Evolutionary conservation across 1,140 invertebrate species (phyloP).

Genomic region (Rhagoletis pomonella): DNA sequence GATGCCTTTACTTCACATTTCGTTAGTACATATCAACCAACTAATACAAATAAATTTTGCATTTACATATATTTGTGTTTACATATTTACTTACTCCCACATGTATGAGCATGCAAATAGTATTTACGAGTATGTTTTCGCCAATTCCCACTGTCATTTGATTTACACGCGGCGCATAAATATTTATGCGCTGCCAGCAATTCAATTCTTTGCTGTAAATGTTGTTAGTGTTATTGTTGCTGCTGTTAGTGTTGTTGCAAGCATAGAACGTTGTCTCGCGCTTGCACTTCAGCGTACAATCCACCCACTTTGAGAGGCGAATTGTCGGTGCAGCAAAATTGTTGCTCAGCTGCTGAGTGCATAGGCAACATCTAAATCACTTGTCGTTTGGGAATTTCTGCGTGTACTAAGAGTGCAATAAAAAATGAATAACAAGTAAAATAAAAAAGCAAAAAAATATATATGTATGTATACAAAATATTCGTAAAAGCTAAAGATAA

Average conservation of each 20-base stretch:
- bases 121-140: not conserved
- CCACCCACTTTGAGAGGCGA: conserved; percentile 16
- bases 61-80: not conserved
- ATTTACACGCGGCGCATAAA: conserved; percentile 19
- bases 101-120: not conserved
- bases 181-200: not conserved
- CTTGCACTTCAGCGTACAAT: conserved; percentile 23
- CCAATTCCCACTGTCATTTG: conserved; percentile 40
- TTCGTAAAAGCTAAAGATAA: not conserved
- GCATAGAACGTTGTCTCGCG: too few relatives aligned
- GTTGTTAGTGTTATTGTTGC: not conserved
- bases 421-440: not conserved
- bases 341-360: not conserved
- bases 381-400: not conserved
- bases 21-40: not conserved
- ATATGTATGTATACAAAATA: not conserved
- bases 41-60: not conserved
- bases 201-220: not conserved
- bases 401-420: not conserved
- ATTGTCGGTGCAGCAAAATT: not conserved
- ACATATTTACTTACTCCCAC: not conserved
- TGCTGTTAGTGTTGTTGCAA: not conserved
- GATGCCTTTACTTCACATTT: not conserved
- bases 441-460: not conserved
- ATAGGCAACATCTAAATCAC: conserved; percentile 7